A percentile compares a stretch with the other conserved stretches of the same genome.
phyloP scores from a whole-genome alignment of 1,140 invertebrate genomes.

The Sycobia sp. region DNA sequence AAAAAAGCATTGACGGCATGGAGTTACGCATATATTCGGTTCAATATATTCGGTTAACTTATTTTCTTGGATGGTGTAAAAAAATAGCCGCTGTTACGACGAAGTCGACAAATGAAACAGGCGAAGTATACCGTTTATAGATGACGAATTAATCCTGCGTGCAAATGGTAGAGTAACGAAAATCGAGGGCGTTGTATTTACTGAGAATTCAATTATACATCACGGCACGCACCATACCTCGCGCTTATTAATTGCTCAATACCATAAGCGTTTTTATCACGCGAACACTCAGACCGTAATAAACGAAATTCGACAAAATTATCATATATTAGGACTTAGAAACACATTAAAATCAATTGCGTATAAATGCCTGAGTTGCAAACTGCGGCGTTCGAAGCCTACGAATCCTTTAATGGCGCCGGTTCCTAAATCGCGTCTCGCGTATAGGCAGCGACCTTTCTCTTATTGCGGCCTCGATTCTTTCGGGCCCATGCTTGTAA shows the following conservation, averaged over 20 bases:
- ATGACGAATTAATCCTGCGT: conserved; percentile 1
- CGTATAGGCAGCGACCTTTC: conserved; percentile 38
- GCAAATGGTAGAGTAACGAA: not conserved
- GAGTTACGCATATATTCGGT: not conserved
- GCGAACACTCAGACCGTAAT: conserved; percentile 31
- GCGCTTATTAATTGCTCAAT: conserved; percentile 7
- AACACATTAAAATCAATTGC: conserved; percentile 16
- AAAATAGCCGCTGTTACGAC: not conserved
- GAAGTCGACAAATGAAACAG: not conserved
- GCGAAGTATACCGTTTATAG: not conserved
- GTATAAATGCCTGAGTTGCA: not conserved
- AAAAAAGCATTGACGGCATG: not conserved
- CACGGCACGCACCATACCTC: not conserved
- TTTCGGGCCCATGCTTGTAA: conserved; percentile 42
- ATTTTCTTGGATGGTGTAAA: not conserved
- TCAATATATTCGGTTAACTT: not conserved
- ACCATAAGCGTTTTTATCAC: conserved; percentile 33
- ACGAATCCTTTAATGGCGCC: conserved; percentile 34
- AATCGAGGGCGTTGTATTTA: not conserved
- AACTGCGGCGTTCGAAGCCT: not conserved
- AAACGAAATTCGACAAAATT: conserved; percentile 35
- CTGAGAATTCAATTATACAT: not conserved
- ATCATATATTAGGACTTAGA: conserved; percentile 32
- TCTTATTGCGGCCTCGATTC: conserved; percentile 42
- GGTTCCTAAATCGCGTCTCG: conserved; percentile 29